phyloP scores from a whole-genome alignment of 2,113 vertebrate genomes.

The mouse (Mus musculus) region GRCm39 chr12:98684001-98684500 shows the following conservation, averaged over 20 bases:
- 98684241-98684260: background rate
- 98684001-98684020: background rate
- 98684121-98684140: background rate
- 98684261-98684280: background rate
- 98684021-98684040: background rate
- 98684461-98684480: background rate
- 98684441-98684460: background rate
- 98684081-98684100: background rate
- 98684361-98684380: background rate
- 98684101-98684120: background rate
- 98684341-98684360: background rate
- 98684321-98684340: background rate
- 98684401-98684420: background rate
- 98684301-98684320: background rate
- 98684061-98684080: background rate
- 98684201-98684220: background rate
- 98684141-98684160: background rate
- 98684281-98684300: background rate
- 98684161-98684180: background rate
- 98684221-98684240: background rate
- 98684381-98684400: background rate
- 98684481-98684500: background rate
- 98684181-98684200: background rate
- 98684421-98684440: background rate
- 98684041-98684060: background rate